Evolutionary conservation across 2,888 invertebrate genomes (phyloP), one percentile per base, ranked within the genome.

Genomic region (Idaea dimidiata): DNA sequence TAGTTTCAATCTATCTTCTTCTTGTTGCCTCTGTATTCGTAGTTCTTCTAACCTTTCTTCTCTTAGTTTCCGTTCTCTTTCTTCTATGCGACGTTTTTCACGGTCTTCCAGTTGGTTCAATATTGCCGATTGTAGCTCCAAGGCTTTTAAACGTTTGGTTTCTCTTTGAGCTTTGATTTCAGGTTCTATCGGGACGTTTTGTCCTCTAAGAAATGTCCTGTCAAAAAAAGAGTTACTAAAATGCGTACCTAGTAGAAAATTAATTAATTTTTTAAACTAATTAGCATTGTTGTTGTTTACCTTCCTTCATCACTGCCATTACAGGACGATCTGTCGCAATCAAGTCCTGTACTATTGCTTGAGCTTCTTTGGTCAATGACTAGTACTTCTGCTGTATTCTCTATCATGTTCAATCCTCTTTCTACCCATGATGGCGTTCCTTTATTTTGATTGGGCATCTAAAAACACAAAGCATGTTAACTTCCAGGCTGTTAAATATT

Each of bases 111-210:
- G 91, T 83, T 98, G 97, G 79, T 95, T 95, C 72, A 96, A 94
- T 74, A 98, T 97, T 16, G 96, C 97, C 66, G 96, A 95, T 86
- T 98, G 98, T 72, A 97, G 95, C 81, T 97, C 97, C 66, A 97
- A 84, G 0, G 97, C 97, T 84, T 96, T 96, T 68, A 97, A 95
- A 31, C 97, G 94, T 84, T 95, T 96, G 65, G 94, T 94, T 88
- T 97, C 97, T 70, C 97, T 93, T 84, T 98, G 97, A 8, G 96
- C 96, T 72, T 96, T 91, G 61, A 96, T 95, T 70, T 95, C 94
- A 1, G 96, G 95, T 81, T 98, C 97, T 62, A 97, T 82, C 0
- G 96, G 96, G 16, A 95, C 95, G 86, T 97, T 97, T 89, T 98
- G 98, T 8, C 98, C 98, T 70, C 97, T 93, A 58, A 97, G 88